phyloP scores from a whole-genome alignment of 2,113 vertebrate genomes.

The Jaculus jaculus region DNA sequence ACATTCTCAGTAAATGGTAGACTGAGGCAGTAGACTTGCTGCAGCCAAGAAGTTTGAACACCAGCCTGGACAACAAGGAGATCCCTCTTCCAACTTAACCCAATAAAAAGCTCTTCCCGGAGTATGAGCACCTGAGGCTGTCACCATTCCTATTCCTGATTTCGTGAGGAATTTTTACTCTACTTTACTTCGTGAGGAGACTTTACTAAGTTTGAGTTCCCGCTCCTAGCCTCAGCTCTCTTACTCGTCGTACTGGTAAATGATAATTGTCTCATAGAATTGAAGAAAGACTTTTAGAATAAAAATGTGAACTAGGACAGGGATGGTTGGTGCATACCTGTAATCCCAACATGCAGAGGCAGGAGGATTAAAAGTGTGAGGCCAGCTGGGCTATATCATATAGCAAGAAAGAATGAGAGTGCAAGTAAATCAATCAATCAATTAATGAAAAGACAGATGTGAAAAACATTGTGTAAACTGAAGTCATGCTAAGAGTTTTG shows the following conservation, averaged over 20 bases:
- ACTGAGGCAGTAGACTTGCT: neutral
- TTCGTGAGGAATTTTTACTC: no score
- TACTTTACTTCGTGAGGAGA: no score
- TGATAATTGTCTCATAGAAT: neutral
- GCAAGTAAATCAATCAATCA: no score
- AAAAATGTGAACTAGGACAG: neutral
- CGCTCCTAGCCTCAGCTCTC: conserved; percentile 10
- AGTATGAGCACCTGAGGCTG: neutral
- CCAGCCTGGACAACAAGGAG: neutral
- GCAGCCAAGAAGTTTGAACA: neutral
- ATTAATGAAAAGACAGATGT: no score
- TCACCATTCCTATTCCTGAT: neutral
- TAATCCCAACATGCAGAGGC: no score
- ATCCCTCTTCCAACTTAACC: neutral
- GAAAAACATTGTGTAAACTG: neutral
- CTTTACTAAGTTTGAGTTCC: neutral
- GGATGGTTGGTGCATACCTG: neutral
- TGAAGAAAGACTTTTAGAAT: neutral
- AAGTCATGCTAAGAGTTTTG: neutral
- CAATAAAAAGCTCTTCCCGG: neutral
- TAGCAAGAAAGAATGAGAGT: no score
- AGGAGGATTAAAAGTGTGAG: neutral
- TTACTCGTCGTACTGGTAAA: neutral
- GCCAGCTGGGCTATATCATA: neutral
- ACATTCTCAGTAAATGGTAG: neutral